Evolutionary conservation across 1,140 invertebrate genomes (phyloP).

Genomic region (Nymphalis io): DNA sequence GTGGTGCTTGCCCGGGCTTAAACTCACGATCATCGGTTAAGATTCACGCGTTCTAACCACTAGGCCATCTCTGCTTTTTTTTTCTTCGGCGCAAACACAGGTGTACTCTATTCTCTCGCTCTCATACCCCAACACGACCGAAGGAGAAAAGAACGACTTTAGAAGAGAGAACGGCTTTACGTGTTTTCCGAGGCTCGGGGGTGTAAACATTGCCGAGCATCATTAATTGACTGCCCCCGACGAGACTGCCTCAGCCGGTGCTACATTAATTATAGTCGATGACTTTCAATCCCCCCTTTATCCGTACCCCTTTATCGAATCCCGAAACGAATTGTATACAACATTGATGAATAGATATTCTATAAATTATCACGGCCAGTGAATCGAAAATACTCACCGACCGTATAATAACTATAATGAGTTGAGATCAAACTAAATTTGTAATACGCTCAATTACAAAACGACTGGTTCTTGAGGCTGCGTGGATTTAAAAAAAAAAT

Average conservation of each 20-base stretch:
- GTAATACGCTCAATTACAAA: neutral
- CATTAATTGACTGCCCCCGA: neutral
- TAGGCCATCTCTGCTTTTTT: too few relatives aligned
- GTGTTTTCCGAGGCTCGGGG: too few relatives aligned
- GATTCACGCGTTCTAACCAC: too few relatives aligned
- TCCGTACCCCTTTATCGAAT: neutral
- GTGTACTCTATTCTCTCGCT: too few relatives aligned
- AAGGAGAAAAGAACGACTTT: too few relatives aligned
- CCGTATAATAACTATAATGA: conserved; percentile 12
- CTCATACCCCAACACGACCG: too few relatives aligned
- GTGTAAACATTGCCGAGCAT: neutral
- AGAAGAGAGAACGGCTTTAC: too few relatives aligned
- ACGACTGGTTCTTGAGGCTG: neutral
- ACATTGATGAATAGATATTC: conserved; percentile 16
- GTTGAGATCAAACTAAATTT: neutral
- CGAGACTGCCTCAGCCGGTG: neutral
- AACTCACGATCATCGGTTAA: too few relatives aligned
- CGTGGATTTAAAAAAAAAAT: neutral
- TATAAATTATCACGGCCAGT: conserved; percentile 10
- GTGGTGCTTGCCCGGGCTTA: too few relatives aligned
- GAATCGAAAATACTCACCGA: conserved; percentile 10
- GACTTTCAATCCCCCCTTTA: neutral
- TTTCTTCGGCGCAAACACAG: too few relatives aligned
- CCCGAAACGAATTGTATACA: conserved; percentile 5
- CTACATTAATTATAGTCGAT: neutral